Percentiles rank a stretch among this genome's conserved stretches.
phyloP scores from a whole-genome alignment of 1,140 invertebrate species.

The Marisa cornuarietis region DNA sequence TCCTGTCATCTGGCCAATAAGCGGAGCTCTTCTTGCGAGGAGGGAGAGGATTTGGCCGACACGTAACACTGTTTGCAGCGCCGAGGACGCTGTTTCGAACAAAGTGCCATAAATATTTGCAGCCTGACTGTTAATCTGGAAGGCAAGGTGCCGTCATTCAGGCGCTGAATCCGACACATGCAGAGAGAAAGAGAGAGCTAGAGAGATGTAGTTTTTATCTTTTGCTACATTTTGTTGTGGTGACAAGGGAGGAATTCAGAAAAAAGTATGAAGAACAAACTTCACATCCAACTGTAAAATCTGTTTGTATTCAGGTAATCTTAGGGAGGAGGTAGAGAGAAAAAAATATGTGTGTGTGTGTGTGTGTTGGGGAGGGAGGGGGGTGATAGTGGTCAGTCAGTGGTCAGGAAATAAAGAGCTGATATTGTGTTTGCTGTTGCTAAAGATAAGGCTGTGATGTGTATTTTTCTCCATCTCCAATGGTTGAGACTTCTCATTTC shows the following conservation, averaged over 20 bases:
- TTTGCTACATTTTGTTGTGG: too few species aligned
- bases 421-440: too few species aligned
- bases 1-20: not conserved
- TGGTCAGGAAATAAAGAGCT: too few species aligned
- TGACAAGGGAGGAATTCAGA: too few species aligned
- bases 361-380: not conserved
- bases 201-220: conserved; percentile 2
- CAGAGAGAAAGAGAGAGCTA: not conserved
- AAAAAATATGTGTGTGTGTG: not conserved
- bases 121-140: conserved; percentile 29
- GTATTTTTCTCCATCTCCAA: too few species aligned
- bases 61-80: conserved; percentile 13
- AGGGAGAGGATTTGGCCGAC: not conserved
- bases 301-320: too few species aligned
- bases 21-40: not conserved
- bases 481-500: too few species aligned
- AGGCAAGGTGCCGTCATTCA: conserved; percentile 13
- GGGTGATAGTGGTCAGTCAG: too few species aligned
- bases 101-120: conserved; percentile 30
- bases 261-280: too few species aligned
- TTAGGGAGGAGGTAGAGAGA: conserved; percentile 12
- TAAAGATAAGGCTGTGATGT: too few species aligned
- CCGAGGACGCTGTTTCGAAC: conserved; percentile 20
- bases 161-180: not conserved
- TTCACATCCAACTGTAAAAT: too few species aligned